A percentile compares a stretch with the other conserved stretches of the same genome.
Conservation (phyloP, 2,888 invertebrate species). For the Limnephilus auricula region DNA sequence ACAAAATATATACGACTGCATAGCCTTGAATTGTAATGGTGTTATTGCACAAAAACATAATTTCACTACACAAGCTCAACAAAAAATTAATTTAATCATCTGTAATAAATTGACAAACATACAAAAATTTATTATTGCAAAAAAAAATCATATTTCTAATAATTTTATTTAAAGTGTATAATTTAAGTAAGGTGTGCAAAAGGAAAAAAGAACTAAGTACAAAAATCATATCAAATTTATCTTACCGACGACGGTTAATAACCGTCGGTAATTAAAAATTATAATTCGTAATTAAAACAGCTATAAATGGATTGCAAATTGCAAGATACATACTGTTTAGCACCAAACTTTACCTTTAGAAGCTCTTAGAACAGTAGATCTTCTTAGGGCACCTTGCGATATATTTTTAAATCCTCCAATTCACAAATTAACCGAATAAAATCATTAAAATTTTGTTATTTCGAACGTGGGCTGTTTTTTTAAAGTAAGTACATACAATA, state of each 20-base stretch:
- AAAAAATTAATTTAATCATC: not conserved
- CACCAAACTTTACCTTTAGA: slow-evolving; percentile 40
- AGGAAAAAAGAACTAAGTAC: slow-evolving; percentile 42
- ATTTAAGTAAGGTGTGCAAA: slow-evolving; percentile 40
- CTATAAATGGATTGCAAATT: slow-evolving; percentile 21
- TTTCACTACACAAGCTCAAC: not conserved
- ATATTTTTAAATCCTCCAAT: not conserved
- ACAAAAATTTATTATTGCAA: not conserved
- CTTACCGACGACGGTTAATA: not conserved
- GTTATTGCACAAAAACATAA: not conserved
- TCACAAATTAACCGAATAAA: not conserved
- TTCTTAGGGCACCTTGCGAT: not conserved
- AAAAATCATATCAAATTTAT: slow-evolving; percentile 1
- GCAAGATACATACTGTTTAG: slow-evolving; percentile 45
- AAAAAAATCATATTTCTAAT: not conserved
- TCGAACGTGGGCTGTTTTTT: slow-evolving; percentile 2
- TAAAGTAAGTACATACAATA: slow-evolving; percentile 24
- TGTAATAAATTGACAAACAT: not conserved
- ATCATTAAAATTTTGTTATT: not conserved
- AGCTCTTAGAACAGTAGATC: not conserved
- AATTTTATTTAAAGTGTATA: slow-evolving; percentile 27
- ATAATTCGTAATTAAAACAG: slow-evolving; percentile 30
- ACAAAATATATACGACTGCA: not conserved
- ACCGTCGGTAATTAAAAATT: not conserved
- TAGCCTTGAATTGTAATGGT: not conserved